These are phyloP conservation scores for Aphaenogaster rudis DNA, from an alignment of 1,140 invertebrate genomes.

Conservation along the genomic window DNA sequence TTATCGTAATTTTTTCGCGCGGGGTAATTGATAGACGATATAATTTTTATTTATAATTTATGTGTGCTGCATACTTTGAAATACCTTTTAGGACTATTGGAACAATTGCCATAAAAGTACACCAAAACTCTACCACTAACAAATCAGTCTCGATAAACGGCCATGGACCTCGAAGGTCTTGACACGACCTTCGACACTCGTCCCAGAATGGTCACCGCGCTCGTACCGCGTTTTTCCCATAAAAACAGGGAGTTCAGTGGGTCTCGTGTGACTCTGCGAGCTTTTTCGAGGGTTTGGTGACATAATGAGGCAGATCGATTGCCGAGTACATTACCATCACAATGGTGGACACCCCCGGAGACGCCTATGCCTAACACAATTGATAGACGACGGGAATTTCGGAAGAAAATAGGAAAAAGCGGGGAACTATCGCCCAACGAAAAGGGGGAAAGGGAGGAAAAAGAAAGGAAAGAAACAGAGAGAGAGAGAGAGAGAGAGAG, in stretches of 20 bases:
- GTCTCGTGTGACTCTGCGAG: conserved; percentile 78
- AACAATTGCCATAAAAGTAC: not conserved
- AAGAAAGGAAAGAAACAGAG: conserved; percentile 27
- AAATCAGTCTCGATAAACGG: conserved; percentile 13
- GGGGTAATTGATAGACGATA: not conserved
- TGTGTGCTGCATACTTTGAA: not conserved
- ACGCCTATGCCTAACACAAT: conserved; percentile 81
- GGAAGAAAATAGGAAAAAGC: conserved; percentile 82
- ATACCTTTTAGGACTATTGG: not conserved
- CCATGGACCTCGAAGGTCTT: not conserved
- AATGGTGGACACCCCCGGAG: conserved; percentile 80
- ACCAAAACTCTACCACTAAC: not conserved
- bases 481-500: conserved; percentile 32
- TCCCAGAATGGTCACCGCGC: conserved; percentile 23
- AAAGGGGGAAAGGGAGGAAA: not conserved
- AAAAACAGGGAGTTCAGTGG: conserved; percentile 71
- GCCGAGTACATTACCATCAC: conserved; percentile 83
- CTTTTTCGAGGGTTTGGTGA: conserved; percentile 78
- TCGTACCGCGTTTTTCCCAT: conserved; percentile 74
- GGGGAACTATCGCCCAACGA: conserved; percentile 59
- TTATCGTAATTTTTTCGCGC: not conserved
- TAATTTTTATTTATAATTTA: not conserved
- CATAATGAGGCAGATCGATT: conserved; percentile 86
- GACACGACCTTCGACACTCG: conserved; percentile 43
- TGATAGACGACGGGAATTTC: conserved; percentile 85